Conservation (phyloP, 1,140 invertebrate genomes). For the Heterodera carotae region DNA sequence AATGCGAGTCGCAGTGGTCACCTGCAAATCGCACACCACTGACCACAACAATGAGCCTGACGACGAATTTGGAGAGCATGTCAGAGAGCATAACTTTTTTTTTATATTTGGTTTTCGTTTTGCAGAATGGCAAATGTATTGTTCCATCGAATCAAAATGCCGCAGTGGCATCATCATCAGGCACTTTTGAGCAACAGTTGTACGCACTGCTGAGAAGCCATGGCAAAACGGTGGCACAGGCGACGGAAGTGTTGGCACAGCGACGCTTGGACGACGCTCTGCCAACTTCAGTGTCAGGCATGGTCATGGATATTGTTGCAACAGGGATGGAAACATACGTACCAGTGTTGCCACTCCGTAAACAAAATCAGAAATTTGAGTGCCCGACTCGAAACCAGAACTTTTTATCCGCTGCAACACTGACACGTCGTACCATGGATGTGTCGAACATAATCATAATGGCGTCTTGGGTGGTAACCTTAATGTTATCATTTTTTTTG, state of each 20-base stretch:
- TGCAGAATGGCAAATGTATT: background rate
- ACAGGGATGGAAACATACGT: background rate
- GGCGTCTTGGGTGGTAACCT: no score
- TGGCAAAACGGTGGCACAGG: constrained; percentile 37
- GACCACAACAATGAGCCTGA: constrained; percentile 18
- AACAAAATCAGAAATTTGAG: no score
- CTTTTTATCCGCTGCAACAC: no score
- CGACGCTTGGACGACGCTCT: background rate
- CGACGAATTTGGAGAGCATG: constrained; percentile 16
- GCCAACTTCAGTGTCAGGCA: no score
- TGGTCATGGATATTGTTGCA: no score
- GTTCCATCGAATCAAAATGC: background rate
- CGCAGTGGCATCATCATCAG: background rate
- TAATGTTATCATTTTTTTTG: no score
- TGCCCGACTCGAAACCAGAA: no score
- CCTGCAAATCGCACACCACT: constrained; percentile 42
- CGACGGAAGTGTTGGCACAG: constrained; percentile 5
- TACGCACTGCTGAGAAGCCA: constrained; percentile 36
- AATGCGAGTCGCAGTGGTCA: constrained; percentile 53
- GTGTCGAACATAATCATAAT: no score
- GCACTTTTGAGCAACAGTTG: constrained; percentile 31
- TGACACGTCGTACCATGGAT: no score
- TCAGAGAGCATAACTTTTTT: background rate
- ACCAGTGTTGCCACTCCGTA: no score
- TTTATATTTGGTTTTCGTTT: background rate